Evolutionary conservation across 1,140 invertebrate genomes (phyloP).

Genomic region (Drosophila yakuba): DNA sequence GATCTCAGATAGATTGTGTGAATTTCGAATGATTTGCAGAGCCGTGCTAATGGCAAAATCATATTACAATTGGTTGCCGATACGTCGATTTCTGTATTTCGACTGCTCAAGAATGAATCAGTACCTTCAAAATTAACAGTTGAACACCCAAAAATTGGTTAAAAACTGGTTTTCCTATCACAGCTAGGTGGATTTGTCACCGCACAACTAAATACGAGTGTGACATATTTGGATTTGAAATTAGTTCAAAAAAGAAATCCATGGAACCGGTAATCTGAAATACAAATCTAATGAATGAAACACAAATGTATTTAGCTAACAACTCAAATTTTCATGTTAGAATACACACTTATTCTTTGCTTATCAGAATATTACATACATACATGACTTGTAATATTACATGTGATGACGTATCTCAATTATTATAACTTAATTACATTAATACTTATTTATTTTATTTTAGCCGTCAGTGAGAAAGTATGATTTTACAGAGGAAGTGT

Average conservation of each 20-base stretch:
- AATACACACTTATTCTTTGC: too few species aligned
- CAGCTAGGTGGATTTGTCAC: background rate
- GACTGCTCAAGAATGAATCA: constrained; percentile 10
- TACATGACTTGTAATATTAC: too few species aligned
- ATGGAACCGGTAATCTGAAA: background rate
- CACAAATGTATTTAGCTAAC: background rate
- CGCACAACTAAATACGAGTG: constrained; percentile 4
- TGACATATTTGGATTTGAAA: constrained; percentile 22
- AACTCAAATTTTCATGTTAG: background rate
- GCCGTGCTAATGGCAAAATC: constrained; percentile 40
- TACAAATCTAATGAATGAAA: background rate
- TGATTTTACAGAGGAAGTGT: too few species aligned
- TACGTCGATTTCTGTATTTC: constrained; percentile 12
- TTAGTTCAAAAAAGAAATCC: constrained; percentile 3
- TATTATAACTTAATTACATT: background rate
- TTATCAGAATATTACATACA: too few species aligned
- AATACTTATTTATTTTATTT: too few species aligned
- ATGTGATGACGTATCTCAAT: too few species aligned
- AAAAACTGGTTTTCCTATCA: constrained; percentile 18
- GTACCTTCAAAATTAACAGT: constrained; percentile 4
- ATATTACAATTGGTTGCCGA: constrained; percentile 19
- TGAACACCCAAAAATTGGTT: constrained; percentile 1
- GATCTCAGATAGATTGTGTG: constrained; percentile 9
- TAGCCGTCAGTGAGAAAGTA: too few species aligned
- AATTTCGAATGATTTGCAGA: constrained; percentile 40